Conservation (phyloP, 2,888 invertebrate species). For the Nemoura dubitans region DNA sequence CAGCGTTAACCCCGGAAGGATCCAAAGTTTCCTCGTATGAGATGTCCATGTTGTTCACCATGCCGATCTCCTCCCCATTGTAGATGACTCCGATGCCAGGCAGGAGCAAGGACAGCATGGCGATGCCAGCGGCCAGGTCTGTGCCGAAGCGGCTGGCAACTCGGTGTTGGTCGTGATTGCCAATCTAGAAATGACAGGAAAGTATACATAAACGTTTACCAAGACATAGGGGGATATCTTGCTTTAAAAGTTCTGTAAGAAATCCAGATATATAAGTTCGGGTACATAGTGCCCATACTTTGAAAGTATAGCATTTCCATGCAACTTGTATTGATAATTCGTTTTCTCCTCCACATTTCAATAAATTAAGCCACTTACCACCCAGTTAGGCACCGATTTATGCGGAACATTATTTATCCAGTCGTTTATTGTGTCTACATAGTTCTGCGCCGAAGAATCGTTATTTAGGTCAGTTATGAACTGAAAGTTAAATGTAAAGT, state of each 20-base stretch:
- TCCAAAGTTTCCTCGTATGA: slow-evolving; percentile 71
- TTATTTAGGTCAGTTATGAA: not conserved
- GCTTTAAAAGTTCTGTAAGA: too few species aligned
- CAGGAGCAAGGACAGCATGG: slow-evolving; percentile 74
- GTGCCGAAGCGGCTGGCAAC: slow-evolving; percentile 68
- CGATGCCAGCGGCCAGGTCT: slow-evolving; percentile 73
- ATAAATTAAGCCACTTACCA: not conserved
- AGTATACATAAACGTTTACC: too few species aligned
- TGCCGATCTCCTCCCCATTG: slow-evolving; percentile 86
- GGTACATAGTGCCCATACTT: too few species aligned
- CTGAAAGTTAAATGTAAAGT: not conserved
- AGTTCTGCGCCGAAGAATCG: not conserved
- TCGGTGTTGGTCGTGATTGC: slow-evolving; percentile 74
- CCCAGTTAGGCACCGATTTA: not conserved
- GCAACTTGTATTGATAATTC: too few species aligned
- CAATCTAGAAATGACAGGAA: slow-evolving; percentile 59
- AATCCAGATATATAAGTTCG: too few species aligned
- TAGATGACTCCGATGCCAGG: slow-evolving; percentile 84
- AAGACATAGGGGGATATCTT: too few species aligned
- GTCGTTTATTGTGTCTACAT: not conserved
- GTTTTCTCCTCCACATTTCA: too few species aligned
- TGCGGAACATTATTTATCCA: not conserved
- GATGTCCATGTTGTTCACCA: slow-evolving; percentile 68
- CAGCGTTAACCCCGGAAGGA: slow-evolving; percentile 65
- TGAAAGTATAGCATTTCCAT: too few species aligned